Conservation (phyloP, 1,140 invertebrate genomes). For the Cydia splendana region DNA sequence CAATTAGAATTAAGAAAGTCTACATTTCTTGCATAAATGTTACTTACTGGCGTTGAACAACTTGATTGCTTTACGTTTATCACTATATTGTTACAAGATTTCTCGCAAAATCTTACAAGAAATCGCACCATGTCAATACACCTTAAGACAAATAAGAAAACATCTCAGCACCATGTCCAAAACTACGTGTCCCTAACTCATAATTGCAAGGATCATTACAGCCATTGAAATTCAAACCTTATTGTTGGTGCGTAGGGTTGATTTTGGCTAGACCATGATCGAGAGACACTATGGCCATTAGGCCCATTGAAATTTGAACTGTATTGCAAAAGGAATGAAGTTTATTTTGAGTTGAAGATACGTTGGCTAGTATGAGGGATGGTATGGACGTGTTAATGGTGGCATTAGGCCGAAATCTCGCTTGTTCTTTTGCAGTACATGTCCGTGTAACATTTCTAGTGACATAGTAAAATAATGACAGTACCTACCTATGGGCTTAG, state of each 20-base stretch:
- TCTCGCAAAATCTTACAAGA: too few relatives aligned
- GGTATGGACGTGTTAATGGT: constrained; percentile 5
- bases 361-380: constrained; percentile 1
- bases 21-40: too few relatives aligned
- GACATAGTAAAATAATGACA: background rate
- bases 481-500: background rate
- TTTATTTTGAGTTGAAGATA: background rate
- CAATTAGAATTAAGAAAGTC: too few relatives aligned
- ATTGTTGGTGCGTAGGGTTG: background rate
- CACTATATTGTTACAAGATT: too few relatives aligned
- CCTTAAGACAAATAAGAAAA: background rate
- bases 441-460: background rate
- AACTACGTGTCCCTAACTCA: background rate
- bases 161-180: background rate
- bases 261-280: background rate
- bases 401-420: constrained; percentile 13
- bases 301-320: too few relatives aligned
- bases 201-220: background rate
- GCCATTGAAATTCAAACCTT: background rate
- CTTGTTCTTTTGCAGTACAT: constrained; percentile 1
- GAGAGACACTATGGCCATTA: too few relatives aligned
- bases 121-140: too few relatives aligned
- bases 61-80: too few relatives aligned
- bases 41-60: too few relatives aligned
- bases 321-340: background rate